Base-by-base conservation (phyloP, 2,888 invertebrate genomes). In the Scaptomyza cyrtandrae region DNA sequence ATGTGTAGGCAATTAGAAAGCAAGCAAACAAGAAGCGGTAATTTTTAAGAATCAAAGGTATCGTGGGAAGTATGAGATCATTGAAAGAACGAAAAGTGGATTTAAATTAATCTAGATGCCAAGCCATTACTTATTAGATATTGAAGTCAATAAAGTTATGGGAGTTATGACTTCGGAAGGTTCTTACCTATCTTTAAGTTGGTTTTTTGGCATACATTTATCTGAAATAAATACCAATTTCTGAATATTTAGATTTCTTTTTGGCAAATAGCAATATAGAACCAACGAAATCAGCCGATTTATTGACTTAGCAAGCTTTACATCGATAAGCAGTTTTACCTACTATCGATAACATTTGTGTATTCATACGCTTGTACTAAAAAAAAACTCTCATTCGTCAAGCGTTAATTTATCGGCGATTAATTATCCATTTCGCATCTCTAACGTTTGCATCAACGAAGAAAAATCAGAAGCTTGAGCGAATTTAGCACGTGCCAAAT, bases 401-500 rank as follows among this genome's bases (percentile, higher is more conserved):
- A 31, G n/a, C n/a, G n/a, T n/a, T n/a, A n/a, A n/a, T n/a, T n/a
- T n/a, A n/a, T n/a, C n/a, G n/a, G n/a, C n/a, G n/a, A n/a, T n/a
- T n/a, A n/a, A n/a, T n/a, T n/a, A n/a, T n/a, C n/a, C 31, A 31
- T 2, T 6, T 31, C 14, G 7, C 39, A 39, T 39, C 16, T 24
- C 56, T 43, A 14, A 53, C 33, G 56, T 52, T 50, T 57, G 55
- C 41, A 49, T 62, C 3, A 49, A 16, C 74, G 10, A 11, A 37
- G 3, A 70, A 71, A 66, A 77, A 52, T 44, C 33, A 43, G 24
- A 19, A 11, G 6, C 35, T 13, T 29, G 27, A 52, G 37, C n/a
- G 10, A 50, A 50, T 35, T 33, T 35, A 88, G 88, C 83, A 88
- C 83, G 88, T 88, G 83, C 83, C 88, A 83, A 79, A 72, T 65